Evolutionary conservation across 2,888 invertebrate species (phyloP).

Genomic region (Spisula solida): DNA sequence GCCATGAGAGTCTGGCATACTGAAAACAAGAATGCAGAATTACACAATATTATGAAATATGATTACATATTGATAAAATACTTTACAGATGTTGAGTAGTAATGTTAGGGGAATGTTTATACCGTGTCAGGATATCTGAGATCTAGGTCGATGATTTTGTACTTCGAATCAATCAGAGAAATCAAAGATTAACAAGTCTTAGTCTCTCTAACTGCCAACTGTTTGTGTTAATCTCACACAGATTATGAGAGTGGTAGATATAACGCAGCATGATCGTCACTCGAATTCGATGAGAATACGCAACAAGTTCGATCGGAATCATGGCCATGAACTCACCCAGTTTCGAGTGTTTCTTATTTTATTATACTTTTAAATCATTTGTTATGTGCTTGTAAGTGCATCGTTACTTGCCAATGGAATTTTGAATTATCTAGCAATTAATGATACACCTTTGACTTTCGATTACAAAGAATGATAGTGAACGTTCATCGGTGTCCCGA

Average conservation of each 20-base stretch:
- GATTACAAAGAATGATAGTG: no score
- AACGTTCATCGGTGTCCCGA: not conserved
- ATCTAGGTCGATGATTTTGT: constrained; percentile 24
- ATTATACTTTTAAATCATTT: no score
- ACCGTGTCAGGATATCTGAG: constrained; percentile 33
- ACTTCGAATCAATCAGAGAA: constrained; percentile 6
- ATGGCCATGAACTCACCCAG: not conserved
- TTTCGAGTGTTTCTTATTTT: not conserved
- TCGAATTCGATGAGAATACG: not conserved
- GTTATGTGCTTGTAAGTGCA: no score
- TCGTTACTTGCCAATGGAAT: no score
- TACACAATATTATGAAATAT: constrained; percentile 29
- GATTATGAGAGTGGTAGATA: not conserved
- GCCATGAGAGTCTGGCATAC: not conserved
- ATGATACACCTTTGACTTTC: no score
- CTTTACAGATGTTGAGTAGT: not conserved
- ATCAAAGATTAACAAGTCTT: not conserved
- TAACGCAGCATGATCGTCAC: not conserved
- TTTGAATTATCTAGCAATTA: no score
- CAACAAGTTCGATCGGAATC: not conserved
- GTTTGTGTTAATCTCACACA: not conserved
- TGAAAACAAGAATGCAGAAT: not conserved
- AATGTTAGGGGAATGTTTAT: not conserved
- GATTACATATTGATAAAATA: not conserved
- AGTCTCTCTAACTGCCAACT: constrained; percentile 11